Percentiles rank a stretch among this genome's conserved stretches.
Evolutionary conservation across 2,113 vertebrate genomes (phyloP).

Genomic region (Oreotragus oreotragus): DNA sequence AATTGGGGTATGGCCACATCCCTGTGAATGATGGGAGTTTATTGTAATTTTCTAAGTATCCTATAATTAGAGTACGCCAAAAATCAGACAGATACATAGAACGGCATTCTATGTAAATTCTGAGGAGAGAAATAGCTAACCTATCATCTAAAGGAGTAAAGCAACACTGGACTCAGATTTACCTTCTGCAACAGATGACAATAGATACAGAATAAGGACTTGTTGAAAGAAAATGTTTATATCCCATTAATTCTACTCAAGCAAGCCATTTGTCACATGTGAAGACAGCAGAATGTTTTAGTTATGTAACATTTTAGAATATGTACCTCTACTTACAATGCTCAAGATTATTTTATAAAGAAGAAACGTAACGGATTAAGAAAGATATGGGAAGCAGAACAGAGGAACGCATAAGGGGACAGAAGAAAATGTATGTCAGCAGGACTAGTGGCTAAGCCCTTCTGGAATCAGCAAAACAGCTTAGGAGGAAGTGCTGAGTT

Average conservation of each 20-base stretch:
- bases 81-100: background rate
- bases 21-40: background rate
- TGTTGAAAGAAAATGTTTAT: background rate
- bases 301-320: background rate
- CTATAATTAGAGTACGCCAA: background rate
- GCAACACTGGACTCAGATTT: background rate
- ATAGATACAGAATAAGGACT: background rate
- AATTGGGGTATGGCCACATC: background rate
- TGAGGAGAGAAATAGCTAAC: background rate
- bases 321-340: background rate
- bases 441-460: background rate
- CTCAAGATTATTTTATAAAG: background rate
- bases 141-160: background rate
- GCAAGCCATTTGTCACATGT: no score
- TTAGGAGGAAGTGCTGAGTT: conserved; percentile 64
- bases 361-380: background rate
- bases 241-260: background rate
- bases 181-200: background rate
- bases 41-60: background rate
- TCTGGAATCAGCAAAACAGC: conserved; percentile 50
- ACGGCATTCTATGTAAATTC: background rate
- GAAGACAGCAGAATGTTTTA: background rate
- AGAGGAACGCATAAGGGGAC: background rate
- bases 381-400: conserved; percentile 41
- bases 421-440: conserved; percentile 49